Evolutionary conservation across 2,888 invertebrate genomes (phyloP).

Genomic region (Nemoura dubitans): DNA sequence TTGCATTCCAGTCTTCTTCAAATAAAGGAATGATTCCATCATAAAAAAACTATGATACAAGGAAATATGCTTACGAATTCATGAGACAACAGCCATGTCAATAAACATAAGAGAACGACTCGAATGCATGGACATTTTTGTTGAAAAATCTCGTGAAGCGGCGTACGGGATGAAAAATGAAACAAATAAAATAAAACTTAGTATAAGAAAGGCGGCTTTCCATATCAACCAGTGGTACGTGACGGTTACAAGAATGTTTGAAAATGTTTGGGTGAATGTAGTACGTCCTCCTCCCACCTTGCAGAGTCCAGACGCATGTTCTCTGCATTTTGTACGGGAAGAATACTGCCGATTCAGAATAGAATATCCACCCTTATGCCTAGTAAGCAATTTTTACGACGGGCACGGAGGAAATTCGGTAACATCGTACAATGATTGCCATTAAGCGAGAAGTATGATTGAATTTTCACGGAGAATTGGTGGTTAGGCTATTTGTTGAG

Average conservation of each 20-base stretch:
- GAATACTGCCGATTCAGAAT: neutral
- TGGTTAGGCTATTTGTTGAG: neutral
- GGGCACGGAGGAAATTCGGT: neutral
- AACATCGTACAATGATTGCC: neutral
- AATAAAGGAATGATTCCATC: neutral
- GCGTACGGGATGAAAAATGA: slow-evolving; percentile 45
- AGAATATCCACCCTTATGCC: neutral
- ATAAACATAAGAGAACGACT: slow-evolving; percentile 44
- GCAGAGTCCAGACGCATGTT: no score
- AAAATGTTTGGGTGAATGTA: neutral
- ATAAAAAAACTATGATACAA: slow-evolving; percentile 3
- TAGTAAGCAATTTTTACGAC: neutral
- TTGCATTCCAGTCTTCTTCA: neutral
- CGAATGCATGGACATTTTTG: slow-evolving; percentile 30
- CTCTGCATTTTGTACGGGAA: neutral
- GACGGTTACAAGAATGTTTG: neutral
- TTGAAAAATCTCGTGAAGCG: slow-evolving; percentile 41
- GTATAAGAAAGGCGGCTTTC: slow-evolving; percentile 31
- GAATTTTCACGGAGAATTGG: slow-evolving; percentile 5
- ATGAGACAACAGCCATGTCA: slow-evolving; percentile 45
- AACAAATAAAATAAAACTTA: slow-evolving; percentile 48
- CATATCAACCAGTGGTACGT: slow-evolving; percentile 40
- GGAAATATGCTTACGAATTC: slow-evolving; percentile 41
- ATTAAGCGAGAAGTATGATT: slow-evolving; percentile 32
- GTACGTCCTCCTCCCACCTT: neutral